Conservation (phyloP, 2,797 vertebrate species). For the Apogon hyalosoma region DNA sequence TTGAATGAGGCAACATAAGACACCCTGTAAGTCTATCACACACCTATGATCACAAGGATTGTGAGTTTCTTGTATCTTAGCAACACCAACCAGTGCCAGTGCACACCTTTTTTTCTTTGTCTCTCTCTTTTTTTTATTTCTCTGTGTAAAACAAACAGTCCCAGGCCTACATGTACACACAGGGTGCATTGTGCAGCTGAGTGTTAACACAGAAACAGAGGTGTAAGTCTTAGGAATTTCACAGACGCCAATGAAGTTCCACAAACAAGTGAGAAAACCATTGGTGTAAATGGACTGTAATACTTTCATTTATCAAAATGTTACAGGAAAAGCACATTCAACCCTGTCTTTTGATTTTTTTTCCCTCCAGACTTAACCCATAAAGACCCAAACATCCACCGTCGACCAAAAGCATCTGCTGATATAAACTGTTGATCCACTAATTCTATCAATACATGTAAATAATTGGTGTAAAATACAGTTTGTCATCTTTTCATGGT, state of each 20-base stretch:
- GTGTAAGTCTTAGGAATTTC: constrained; percentile 63
- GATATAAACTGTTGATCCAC: no score
- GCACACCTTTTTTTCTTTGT: neutral
- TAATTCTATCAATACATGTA: no score
- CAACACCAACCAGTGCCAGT: constrained; percentile 10
- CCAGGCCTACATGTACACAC: neutral
- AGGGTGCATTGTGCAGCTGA: constrained; percentile 2
- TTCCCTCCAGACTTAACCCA: no score
- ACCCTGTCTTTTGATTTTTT: neutral
- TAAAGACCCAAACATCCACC: no score
- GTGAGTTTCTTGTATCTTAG: constrained; percentile 11
- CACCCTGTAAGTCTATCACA: neutral
- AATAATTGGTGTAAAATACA: no score
- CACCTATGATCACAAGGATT: constrained; percentile 15
- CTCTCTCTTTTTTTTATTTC: neutral
- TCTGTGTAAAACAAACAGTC: constrained; percentile 3
- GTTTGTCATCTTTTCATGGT: no score
- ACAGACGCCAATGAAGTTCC: constrained; percentile 55
- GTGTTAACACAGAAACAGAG: constrained; percentile 17
- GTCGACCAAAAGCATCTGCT: no score
- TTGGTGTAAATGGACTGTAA: neutral
- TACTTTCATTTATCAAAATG: neutral
- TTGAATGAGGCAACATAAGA: constrained; percentile 5
- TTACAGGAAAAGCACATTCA: neutral
- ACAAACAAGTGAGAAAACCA: constrained; percentile 48